Percentiles rank a stretch among this genome's conserved stretches.
Conservation (phyloP, 2,113 vertebrate species). For the Cynoglossus semilaevis region DNA sequence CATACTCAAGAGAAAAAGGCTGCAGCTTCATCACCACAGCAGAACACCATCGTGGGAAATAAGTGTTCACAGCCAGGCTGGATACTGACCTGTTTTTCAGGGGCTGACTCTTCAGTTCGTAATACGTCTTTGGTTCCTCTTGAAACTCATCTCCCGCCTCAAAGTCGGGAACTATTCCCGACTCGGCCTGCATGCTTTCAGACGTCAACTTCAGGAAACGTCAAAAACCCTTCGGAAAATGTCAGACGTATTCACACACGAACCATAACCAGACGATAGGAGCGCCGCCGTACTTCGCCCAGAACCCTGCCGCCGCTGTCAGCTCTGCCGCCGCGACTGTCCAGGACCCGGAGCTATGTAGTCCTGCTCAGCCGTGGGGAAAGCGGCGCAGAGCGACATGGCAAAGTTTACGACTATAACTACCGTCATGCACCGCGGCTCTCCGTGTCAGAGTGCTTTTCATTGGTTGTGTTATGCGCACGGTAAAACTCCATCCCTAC, state of each 20-base stretch:
- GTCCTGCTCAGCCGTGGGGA: constrained; percentile 37
- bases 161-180: constrained; percentile 94
- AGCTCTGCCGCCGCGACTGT: constrained; percentile 46
- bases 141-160: constrained; percentile 92
- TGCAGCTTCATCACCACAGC: constrained; percentile 51
- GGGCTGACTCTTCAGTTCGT: constrained; percentile 95
- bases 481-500: constrained; percentile 1
- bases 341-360: constrained; percentile 66
- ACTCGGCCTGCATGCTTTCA: constrained; percentile 88
- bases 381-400: neutral
- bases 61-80: constrained; percentile 52
- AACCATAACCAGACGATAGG: constrained; percentile 26
- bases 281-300: constrained; percentile 51
- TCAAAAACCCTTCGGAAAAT: constrained; percentile 1
- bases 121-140: constrained; percentile 94
- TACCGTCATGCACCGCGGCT: constrained; percentile 64
- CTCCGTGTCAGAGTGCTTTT: constrained; percentile 61
- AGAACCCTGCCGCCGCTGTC: constrained; percentile 57
- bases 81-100: constrained; percentile 88
- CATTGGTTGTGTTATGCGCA: constrained; percentile 56
- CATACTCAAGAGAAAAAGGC: neutral
- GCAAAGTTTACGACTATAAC: constrained; percentile 57
- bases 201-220: constrained; percentile 55
- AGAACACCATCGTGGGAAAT: constrained; percentile 56
- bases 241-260: neutral